These are phyloP conservation scores for Myotis planiceps DNA, from an alignment of 2,797 vertebrate species.

Conservation along the genomic window DNA sequence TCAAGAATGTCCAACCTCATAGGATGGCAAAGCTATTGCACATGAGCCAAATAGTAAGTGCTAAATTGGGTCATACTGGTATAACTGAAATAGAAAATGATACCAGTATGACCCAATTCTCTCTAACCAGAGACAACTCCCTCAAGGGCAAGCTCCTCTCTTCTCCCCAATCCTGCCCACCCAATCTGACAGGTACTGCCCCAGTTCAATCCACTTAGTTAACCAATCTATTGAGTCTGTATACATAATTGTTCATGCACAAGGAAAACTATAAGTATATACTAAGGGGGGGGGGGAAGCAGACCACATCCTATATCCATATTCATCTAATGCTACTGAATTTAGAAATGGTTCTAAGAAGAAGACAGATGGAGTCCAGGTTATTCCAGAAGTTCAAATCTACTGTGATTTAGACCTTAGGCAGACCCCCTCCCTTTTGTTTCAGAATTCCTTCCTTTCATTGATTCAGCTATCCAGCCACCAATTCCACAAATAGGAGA, in stretches of 20 bases:
- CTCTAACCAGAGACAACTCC: neutral
- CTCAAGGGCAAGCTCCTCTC: neutral
- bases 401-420: neutral
- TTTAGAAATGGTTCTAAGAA: neutral
- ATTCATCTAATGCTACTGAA: neutral
- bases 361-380: neutral
- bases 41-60: neutral
- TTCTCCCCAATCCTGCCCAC: neutral
- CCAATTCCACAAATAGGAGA: neutral
- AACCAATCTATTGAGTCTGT: neutral
- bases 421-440: neutral
- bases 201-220: neutral
- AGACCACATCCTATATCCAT: neutral
- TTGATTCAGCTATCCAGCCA: neutral
- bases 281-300: neutral
- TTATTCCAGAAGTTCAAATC: neutral
- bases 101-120: neutral
- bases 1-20: neutral
- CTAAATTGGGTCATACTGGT: neutral
- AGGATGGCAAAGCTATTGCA: neutral
- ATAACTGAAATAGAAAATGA: neutral
- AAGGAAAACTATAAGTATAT: neutral
- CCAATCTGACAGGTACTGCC: neutral
- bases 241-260: neutral
- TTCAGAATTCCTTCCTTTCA: neutral